These are phyloP conservation scores for Psophia crepitans DNA, from an alignment of 2,113 vertebrate genomes.

Conservation along the genomic window DNA sequence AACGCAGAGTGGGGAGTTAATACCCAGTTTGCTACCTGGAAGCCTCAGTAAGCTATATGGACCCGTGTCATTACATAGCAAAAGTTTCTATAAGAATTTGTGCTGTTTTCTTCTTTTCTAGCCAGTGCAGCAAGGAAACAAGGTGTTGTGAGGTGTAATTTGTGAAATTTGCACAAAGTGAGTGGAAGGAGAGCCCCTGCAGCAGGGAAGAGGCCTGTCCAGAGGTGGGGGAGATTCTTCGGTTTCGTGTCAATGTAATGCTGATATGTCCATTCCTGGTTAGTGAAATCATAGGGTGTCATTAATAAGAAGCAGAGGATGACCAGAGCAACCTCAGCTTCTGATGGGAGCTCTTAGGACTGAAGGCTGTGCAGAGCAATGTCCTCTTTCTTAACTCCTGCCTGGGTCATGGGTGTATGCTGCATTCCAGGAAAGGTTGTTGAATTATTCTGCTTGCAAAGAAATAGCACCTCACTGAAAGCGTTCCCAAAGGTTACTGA, in stretches of 20 bases:
- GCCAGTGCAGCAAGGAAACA: background rate
- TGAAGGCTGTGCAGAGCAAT: background rate
- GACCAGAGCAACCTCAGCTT: background rate
- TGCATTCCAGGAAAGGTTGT: background rate
- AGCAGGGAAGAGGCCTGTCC: background rate
- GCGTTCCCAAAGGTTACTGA: background rate
- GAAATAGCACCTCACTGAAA: background rate
- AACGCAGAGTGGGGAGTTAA: background rate
- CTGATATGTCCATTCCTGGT: background rate
- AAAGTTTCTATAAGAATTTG: too few relatives aligned
- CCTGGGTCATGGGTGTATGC: accelerated
- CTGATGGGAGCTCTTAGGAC: background rate
- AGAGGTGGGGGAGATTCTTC: background rate
- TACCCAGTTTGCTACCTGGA: background rate
- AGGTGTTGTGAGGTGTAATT: background rate
- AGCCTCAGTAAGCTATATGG: background rate
- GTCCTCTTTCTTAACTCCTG: background rate
- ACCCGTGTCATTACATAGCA: background rate
- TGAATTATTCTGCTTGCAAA: background rate
- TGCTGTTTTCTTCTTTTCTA: background rate
- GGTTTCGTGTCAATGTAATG: background rate
- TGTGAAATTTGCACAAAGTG: background rate
- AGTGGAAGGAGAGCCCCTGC: background rate
- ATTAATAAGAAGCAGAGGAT: background rate
- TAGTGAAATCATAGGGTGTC: background rate